A percentile compares a stretch with the other conserved stretches of the same genome.
phyloP scores from a whole-genome alignment of 2,888 invertebrate species.

The Sphaerophoria taeniata region DNA sequence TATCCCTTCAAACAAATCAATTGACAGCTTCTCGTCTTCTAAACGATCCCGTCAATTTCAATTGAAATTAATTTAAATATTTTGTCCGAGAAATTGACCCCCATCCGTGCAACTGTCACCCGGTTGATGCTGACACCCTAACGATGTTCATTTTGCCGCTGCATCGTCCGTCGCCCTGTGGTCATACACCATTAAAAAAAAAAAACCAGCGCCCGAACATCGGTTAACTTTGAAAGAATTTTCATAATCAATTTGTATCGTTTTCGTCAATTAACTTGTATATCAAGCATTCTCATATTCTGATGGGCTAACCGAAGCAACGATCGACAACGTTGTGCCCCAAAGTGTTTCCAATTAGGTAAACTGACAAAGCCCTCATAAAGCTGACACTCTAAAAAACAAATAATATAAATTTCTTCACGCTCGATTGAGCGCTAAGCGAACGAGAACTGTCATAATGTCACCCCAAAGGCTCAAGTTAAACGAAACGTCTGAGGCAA shows the following conservation, averaged over 20 bases:
- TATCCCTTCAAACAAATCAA: constrained; percentile 24
- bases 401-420: constrained; percentile 30
- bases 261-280: constrained; percentile 63
- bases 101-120: constrained; percentile 63
- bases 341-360: constrained; percentile 31
- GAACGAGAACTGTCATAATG: constrained; percentile 30
- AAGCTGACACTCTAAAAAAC: constrained; percentile 1
- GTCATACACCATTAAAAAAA: constrained; percentile 17
- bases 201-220: too few relatives aligned
- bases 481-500: neutral
- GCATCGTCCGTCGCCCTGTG: constrained; percentile 34
- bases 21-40: constrained; percentile 1
- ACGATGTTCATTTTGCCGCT: constrained; percentile 1
- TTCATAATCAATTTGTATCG: constrained; percentile 26
- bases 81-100: constrained; percentile 49
- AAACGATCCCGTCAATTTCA: constrained; percentile 30
- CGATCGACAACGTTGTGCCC: neutral
- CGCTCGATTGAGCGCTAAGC: constrained; percentile 41
- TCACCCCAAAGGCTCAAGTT: constrained; percentile 26
- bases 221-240: constrained; percentile 59
- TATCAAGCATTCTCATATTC: constrained; percentile 24
- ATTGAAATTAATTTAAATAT: constrained; percentile 71
- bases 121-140: constrained; percentile 5
- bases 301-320: neutral
- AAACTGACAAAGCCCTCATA: constrained; percentile 54